Evolutionary conservation across 2,113 vertebrate genomes (phyloP).

Genomic region (Cryptomyrus ogoouensis): DNA sequence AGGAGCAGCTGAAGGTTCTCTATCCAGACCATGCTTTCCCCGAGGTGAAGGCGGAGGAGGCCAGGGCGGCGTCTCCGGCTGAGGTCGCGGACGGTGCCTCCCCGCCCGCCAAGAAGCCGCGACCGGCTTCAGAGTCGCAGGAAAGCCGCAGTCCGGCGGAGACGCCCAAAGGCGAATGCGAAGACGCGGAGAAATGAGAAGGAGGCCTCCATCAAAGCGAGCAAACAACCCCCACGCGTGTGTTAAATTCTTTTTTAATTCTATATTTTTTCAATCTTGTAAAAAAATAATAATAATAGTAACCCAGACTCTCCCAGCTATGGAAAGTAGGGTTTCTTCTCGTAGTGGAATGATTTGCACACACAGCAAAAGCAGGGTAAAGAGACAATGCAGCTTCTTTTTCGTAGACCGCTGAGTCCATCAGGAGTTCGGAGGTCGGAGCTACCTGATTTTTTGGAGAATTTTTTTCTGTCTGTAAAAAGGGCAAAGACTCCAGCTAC

Average conservation of each 20-base stretch:
- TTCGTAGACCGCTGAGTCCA: neutral
- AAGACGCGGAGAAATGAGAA: neutral
- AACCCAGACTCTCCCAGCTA: neutral
- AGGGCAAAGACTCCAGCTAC: neutral
- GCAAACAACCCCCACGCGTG: neutral
- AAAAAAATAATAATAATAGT: neutral
- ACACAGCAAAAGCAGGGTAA: neutral
- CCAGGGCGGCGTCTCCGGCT: slow-evolving; percentile 25
- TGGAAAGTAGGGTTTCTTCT: neutral
- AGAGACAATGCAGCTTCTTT: neutral
- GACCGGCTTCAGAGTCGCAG: neutral
- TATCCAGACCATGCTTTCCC: slow-evolving; percentile 77
- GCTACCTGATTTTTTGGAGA: neutral
- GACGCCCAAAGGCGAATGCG: slow-evolving; percentile 3
- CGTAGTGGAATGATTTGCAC: slow-evolving; percentile 1
- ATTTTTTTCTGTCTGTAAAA: neutral
- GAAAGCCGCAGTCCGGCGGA: neutral
- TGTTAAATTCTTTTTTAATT: neutral
- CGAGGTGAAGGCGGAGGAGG: slow-evolving; percentile 56
- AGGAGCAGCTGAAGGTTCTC: slow-evolving; percentile 76
- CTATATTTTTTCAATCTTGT: neutral
- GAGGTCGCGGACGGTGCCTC: slow-evolving; percentile 37
- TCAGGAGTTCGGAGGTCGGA: neutral
- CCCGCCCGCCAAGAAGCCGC: slow-evolving; percentile 12
- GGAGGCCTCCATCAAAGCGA: neutral